Conservation (phyloP, 2,113 vertebrate genomes). For the Alaudala cheleensis region DNA sequence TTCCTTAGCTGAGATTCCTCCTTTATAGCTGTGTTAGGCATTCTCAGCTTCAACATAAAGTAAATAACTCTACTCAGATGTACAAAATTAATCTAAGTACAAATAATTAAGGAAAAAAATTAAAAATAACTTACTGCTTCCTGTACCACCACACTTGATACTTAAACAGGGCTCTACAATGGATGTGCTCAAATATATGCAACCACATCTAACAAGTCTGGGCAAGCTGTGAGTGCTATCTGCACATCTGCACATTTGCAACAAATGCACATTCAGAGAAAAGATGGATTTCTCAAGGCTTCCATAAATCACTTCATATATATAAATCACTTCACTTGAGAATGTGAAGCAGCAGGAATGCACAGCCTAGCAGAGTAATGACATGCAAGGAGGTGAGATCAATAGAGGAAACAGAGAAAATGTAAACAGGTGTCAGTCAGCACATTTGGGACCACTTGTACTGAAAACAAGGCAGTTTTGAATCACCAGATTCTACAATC, state of each 20-base stretch:
- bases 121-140: neutral
- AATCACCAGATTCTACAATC: neutral
- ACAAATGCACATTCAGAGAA: neutral
- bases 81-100: neutral
- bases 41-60: neutral
- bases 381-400: neutral
- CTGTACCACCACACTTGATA: neutral
- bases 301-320: neutral
- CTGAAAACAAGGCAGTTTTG: neutral
- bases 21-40: neutral
- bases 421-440: neutral
- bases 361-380: neutral
- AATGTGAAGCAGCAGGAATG: neutral
- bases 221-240: neutral
- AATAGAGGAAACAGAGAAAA: neutral
- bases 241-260: neutral
- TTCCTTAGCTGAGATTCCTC: neutral
- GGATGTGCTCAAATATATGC: neutral
- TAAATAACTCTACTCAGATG: neutral
- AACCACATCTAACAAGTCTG: neutral
- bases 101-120: neutral
- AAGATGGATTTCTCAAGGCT: neutral
- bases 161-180: neutral
- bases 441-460: neutral
- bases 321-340: neutral